Percentiles rank a stretch among this genome's conserved stretches.
Evolutionary conservation across 2,797 vertebrate species (phyloP).

Genomic region (Cebuella pygmaea): DNA sequence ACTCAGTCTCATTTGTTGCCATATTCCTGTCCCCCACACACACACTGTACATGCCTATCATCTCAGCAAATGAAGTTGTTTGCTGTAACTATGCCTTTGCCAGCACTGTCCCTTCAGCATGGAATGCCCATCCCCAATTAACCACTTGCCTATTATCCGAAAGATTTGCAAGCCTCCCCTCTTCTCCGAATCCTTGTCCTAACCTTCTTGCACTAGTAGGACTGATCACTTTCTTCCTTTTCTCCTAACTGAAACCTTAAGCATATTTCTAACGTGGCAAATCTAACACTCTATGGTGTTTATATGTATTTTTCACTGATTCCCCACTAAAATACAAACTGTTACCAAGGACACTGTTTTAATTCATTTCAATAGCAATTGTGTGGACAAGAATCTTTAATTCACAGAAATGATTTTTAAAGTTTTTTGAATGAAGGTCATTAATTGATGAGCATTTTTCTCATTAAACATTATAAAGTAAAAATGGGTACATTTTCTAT

Average conservation of each 20-base stretch:
- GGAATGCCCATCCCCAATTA: background rate
- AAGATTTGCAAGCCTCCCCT: background rate
- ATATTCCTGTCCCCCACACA: too few relatives aligned
- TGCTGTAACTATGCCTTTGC: background rate
- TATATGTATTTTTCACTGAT: background rate
- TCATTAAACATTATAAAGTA: conserved; percentile 5
- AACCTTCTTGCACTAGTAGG: background rate
- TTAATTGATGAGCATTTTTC: background rate
- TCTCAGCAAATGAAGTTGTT: background rate
- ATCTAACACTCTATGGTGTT: background rate
- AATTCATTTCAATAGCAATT: background rate
- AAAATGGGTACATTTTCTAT: background rate
- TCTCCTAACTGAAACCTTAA: background rate
- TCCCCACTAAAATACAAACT: background rate
- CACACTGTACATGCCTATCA: too few relatives aligned
- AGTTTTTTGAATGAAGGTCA: background rate
- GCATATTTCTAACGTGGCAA: background rate
- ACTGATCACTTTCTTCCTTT: background rate
- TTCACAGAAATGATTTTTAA: background rate
- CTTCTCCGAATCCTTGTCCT: background rate
- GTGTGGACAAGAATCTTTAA: background rate
- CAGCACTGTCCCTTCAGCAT: background rate
- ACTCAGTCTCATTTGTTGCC: background rate
- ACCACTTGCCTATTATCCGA: background rate
- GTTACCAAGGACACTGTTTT: background rate